Conservation (phyloP, 30 jellyfish, hydroid and myxozoan species). For the Hydractinia symbiolongicarpus region DNA sequence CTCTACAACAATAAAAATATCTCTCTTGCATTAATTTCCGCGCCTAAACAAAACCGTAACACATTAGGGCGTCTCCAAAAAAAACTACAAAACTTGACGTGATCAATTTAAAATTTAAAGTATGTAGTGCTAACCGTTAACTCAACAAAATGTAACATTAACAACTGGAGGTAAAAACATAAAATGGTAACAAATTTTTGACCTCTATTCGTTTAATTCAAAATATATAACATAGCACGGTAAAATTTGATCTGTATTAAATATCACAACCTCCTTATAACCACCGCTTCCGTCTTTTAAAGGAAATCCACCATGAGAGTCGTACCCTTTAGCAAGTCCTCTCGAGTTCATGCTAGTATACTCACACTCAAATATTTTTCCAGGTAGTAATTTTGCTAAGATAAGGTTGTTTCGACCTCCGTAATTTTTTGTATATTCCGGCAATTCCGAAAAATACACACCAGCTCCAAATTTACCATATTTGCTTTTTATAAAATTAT, state of each 20-base stretch:
- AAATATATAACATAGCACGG: conserved; percentile 13
- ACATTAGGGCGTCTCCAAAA: too few species aligned
- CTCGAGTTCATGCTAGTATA: neutral
- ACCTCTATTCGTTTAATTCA: neutral
- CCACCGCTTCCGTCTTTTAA: conserved; percentile 6
- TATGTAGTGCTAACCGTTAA: too few species aligned
- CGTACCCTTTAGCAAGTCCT: conserved; percentile 12
- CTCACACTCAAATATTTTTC: neutral
- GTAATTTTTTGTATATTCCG: conserved; percentile 7
- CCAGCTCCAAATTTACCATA: conserved; percentile 21
- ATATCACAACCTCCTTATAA: conserved; percentile 10
- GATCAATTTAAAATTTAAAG: too few species aligned
- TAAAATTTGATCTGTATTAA: conserved; percentile 10
- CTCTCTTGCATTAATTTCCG: too few species aligned
- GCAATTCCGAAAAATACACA: conserved; percentile 23
- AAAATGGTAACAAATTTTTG: too few species aligned
- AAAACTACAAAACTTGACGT: too few species aligned
- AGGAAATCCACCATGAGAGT: conserved; percentile 20
- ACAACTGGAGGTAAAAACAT: too few species aligned
- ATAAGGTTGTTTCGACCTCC: conserved; percentile 5
- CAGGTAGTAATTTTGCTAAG: conserved; percentile 18
- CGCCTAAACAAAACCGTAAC: too few species aligned
- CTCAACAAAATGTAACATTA: too few species aligned
- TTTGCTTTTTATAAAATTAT: conserved; percentile 3
- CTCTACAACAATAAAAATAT: too few species aligned